phyloP scores from a whole-genome alignment of 2,113 vertebrate genomes.

The Chlamydotis undulata region DNA sequence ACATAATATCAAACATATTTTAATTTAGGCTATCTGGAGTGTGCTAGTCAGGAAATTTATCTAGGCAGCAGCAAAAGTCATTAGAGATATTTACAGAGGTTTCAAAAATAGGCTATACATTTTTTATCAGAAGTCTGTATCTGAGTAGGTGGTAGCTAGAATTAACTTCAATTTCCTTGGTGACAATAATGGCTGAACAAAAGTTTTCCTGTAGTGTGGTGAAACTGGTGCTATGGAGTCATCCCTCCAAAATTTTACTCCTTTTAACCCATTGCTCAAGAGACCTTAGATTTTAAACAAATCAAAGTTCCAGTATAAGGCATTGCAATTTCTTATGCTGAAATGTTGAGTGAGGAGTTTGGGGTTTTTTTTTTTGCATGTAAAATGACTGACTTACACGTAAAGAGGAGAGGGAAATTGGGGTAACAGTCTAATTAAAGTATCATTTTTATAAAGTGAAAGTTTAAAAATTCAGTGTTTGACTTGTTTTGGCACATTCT shows the following conservation, averaged over 20 bases:
- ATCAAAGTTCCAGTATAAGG: neutral
- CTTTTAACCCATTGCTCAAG: neutral
- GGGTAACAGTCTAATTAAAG: conserved; percentile 46
- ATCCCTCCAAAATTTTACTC: neutral
- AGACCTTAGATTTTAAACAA: neutral
- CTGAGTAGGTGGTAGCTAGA: conserved; percentile 30
- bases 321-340: neutral
- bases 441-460: neutral
- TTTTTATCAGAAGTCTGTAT: conserved; percentile 31
- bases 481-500: conserved; percentile 59
- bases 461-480: conserved; percentile 28
- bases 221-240: neutral
- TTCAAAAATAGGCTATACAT: conserved; percentile 45
- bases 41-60: conserved; percentile 46
- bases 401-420: neutral
- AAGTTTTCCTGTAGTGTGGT: neutral
- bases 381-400: neutral
- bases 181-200: conserved; percentile 10
- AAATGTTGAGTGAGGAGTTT: neutral
- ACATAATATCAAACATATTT: conserved; percentile 43
- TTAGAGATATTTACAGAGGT: conserved; percentile 43
- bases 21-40: conserved; percentile 59
- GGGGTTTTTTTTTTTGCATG: neutral
- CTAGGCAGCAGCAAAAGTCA: conserved; percentile 30
- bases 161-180: conserved; percentile 35